Evolutionary conservation across 1,140 invertebrate species (phyloP), one percentile per base, ranked within the genome.

Genomic region (Sitobion miscanthi): DNA sequence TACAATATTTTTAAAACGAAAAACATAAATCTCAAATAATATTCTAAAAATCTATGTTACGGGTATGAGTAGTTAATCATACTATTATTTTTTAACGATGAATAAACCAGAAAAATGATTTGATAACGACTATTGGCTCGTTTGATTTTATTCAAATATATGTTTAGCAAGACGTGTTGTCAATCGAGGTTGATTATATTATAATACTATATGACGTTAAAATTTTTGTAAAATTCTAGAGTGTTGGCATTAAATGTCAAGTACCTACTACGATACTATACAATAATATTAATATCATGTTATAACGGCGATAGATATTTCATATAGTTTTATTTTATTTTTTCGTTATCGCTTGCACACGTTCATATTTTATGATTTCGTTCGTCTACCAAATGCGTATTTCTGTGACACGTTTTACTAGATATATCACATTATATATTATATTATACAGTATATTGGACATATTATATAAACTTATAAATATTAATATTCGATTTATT

Each of bases 401-500:
- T 30, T 69, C 30, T 3, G 4, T 69, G 62, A 69, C 62, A 69
- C 4, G 14, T 69, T 5, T 69, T 69, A 69, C 57, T 62, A 30
- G 8, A 47, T 47, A 8, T 47, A 47, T 47, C 2, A 47, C 5
- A 47, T 47, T 47, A 47, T 8, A 7, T 62, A 62, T n/a, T 2
- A n/a, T n/a, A 14, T 62, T 6, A 62, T 25, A 30, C 11, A 11
- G 9, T 69, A 69, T n/a, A 54, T n/a, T 69, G 62, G 62, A 69
- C 62, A n/a, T 69, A 62, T n/a, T n/a, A 25, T 25, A 25, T 25
- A 69, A 17, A 11, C 30, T 69, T 5, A 69, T 69, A 69, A 69
- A 69, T 69, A 69, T 69, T 69, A n/a, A 69, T 69, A 69, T n/a
- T n/a, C 30, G 62, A 69, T 69, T 69, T 69, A 69, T 69, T n/a